Evolutionary conservation across 2,888 invertebrate genomes (phyloP).

Genomic region (Operophtera brumata): DNA sequence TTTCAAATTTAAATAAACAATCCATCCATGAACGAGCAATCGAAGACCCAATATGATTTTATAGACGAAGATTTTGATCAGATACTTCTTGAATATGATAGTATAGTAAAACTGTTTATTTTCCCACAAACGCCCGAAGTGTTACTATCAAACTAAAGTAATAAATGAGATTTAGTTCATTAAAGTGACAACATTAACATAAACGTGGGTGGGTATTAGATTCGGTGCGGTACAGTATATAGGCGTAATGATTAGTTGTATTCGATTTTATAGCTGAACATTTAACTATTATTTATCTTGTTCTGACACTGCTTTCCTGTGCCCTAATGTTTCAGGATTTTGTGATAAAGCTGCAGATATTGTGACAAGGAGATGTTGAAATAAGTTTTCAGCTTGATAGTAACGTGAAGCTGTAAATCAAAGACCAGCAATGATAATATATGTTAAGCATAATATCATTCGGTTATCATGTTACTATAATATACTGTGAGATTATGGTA

Average conservation of each 20-base stretch:
- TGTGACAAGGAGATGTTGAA: constrained; percentile 5
- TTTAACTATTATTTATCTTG: constrained; percentile 6
- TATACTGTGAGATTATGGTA: constrained; percentile 51
- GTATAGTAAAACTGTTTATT: constrained; percentile 43
- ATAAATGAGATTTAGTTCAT: constrained; percentile 64
- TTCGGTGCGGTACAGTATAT: constrained; percentile 33
- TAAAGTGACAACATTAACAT: constrained; percentile 54
- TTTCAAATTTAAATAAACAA: constrained; percentile 42
- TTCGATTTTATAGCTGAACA: constrained; percentile 23
- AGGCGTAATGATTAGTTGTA: constrained; percentile 37
- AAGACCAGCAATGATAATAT: constrained; percentile 37
- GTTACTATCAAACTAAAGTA: constrained; percentile 49
- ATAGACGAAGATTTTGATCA: constrained; percentile 22
- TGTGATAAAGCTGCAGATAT: not conserved
- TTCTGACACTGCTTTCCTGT: constrained; percentile 17
- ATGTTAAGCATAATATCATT: constrained; percentile 31
- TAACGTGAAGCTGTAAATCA: constrained; percentile 25
- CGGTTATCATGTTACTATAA: constrained; percentile 45
- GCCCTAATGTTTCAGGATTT: constrained; percentile 16
- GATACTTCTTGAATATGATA: constrained; percentile 33
- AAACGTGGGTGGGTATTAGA: constrained; percentile 55
- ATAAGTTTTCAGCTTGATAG: constrained; percentile 8
- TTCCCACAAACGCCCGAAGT: constrained; percentile 60
- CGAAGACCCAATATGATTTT: constrained; percentile 30
- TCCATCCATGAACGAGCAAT: constrained; percentile 42